Conservation (phyloP, 1,140 invertebrate genomes). For the Aphelenchoides fujianensis region DNA sequence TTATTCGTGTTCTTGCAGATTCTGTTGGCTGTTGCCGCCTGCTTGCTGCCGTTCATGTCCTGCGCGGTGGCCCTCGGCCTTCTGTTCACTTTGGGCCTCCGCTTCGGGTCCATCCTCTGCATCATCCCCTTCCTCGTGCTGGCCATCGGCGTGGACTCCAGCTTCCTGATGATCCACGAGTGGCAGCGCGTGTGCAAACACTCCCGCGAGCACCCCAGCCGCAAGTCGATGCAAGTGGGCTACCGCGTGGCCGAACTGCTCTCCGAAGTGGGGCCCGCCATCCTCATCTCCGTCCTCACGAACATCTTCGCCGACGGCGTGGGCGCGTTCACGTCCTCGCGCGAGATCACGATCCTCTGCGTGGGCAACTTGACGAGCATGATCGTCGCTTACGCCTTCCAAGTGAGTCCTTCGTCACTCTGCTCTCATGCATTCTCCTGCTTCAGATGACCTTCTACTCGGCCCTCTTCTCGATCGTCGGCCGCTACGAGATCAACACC, state of each 20-base stretch:
- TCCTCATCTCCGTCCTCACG: slow-evolving; percentile 59
- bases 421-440: not conserved
- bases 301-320: slow-evolving; percentile 60
- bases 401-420: slow-evolving; percentile 38
- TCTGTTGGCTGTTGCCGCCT: slow-evolving; percentile 50
- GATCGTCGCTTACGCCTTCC: slow-evolving; percentile 56
- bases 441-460: slow-evolving; percentile 61
- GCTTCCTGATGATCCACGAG: slow-evolving; percentile 62
- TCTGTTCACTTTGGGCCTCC: slow-evolving; percentile 54
- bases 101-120: slow-evolving; percentile 59
- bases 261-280: slow-evolving; percentile 58
- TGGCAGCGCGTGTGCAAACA: slow-evolving; percentile 62
- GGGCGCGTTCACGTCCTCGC: slow-evolving; percentile 58
- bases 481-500: slow-evolving; percentile 50
- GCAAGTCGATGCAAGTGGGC: slow-evolving; percentile 56
- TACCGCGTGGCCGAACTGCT: slow-evolving; percentile 54
- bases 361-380: slow-evolving; percentile 59
- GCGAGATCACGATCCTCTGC: slow-evolving; percentile 59
- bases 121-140: slow-evolving; percentile 61
- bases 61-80: slow-evolving; percentile 58
- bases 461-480: slow-evolving; percentile 28
- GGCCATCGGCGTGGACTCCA: slow-evolving; percentile 58
- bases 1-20: slow-evolving; percentile 35
- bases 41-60: slow-evolving; percentile 51
- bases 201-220: slow-evolving; percentile 49